Base-by-base conservation (phyloP, 2,888 invertebrate species). In the Apamea crenata region DNA sequence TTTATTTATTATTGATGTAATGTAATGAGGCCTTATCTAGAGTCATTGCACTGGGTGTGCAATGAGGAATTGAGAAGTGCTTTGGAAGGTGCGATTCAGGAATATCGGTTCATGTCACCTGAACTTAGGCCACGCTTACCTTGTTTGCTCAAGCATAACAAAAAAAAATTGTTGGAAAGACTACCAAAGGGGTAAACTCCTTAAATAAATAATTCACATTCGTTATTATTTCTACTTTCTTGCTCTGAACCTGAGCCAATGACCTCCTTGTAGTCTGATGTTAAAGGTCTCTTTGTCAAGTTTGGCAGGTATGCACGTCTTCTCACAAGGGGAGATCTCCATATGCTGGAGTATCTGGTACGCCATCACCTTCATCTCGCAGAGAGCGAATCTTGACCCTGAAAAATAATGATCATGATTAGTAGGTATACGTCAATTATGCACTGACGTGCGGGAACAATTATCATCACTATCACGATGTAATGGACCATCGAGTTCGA, bases 331-430 rank as follows among this genome's bases (percentile, higher is more conserved):
- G 7, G 88, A 88, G 12, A 96, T 61, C 78, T 93, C 92, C 72
- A 95, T 84, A 50, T 93, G 89, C 47, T 89, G 89, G 8, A 96
- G 83, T 3, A 95, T 85, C 78, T 94, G 93, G 85, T 94, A 95
- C 1, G 92, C 68, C 91, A 95, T 91, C 44, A 95, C 92, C 74
- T 96, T 96, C n/a, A 95, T 82, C 83, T 96, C 95, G 74, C 94
- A 94, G 6, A 96, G 91, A 1, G 95, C 95, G 85, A 95, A 95
- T 40, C 95, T 88, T 16, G 95, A 95, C 3, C 93, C 89, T 88
- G 83, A 32, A 25, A 70, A 53, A 59, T 21, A 21, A 12, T 10
- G 1, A 50, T 16, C 25, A 29, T 14, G 18, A 12, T 47, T 44
- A 44, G 14, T n/a, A n/a, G n/a, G n/a, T 21, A 1, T 29, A 47